Evolutionary conservation across 2,888 invertebrate genomes (phyloP), one percentile per base, ranked within the genome.

Genomic region (Hirtodrosophila confusa): DNA sequence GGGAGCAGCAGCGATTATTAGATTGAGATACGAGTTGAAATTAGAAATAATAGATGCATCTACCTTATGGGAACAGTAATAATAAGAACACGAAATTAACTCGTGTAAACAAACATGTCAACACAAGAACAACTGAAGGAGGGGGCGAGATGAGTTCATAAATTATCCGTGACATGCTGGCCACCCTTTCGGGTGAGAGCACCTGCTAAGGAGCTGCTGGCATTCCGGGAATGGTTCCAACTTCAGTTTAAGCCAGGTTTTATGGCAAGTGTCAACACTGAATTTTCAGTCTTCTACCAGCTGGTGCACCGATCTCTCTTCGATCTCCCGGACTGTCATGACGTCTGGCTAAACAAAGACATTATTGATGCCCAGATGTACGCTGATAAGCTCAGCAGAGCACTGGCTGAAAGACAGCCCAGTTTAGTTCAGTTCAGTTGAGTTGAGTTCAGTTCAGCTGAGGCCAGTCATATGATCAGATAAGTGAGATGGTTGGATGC

Each of bases 191-290:
- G 51, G 55, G 45, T 43, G 66, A 45, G 63, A 48, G 65, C 75
- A 78, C 61, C 75, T 75, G 75, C 51, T 61, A 41, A 48, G 65
- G 40, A 54, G 53, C 24, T 35, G 47, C 31, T 37, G 37, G 6
- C 41, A 31, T 73, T 73, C 77, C 39, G 41, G 56, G 77, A 73
- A 73, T 27, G 4, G 4, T 27, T 27, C 27, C 27, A 57, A 36
- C 56, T 12, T 11, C 53, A 53, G 53, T 72, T 47, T 40, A 24
- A 43, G 47, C 24, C 54, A 55, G 37, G 56, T 80, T 85, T 88
- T 86, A 88, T 88, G 80, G 86, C 69, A 73, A 84, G 78, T 86
- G 84, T 88, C 84, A 84, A 86, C 84, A 84, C 70, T 88, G 88
- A 49, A 84, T 87, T 75, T 75, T 70, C 69, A 31, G 9, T 5